Evolutionary conservation across 2,888 invertebrate genomes (phyloP), one percentile per base, ranked within the genome.

Genomic region (Strigamia transsilvanica): DNA sequence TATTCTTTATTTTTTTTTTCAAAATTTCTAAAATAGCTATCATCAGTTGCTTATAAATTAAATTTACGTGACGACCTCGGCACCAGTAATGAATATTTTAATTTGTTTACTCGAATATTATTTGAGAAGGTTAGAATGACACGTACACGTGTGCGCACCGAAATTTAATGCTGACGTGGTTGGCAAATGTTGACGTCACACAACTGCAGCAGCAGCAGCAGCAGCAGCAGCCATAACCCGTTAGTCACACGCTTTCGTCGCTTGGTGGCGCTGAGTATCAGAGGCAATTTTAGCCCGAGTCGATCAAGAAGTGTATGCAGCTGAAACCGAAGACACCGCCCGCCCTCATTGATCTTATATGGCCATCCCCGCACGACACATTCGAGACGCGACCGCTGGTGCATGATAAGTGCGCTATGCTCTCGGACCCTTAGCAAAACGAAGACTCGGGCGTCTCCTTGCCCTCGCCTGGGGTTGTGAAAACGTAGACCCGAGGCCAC

Each of bases 201-300:
- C 73, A 32, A 73, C 73, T 73, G 73, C 73, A 66, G 61, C 61
- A 61, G 15, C 42, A 61, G 61, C 61, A 66, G 23, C 66, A 27
- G 27, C 27, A 27, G 27, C 27, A 79, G 79, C 38, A 42, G 79
- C 38, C 79, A 79, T 79, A 79, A 79, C 79, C 79, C 79, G 41
- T 79, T 79, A 79, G 79, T 79, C 79, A 79, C 79, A 38, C 38
- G 79, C 79, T 79, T 79, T 79, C 79, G 42, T 79, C 79, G 79
- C 42, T 38, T 42, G 79, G 79, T 79, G 79, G 79, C 79, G 79
- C 79, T 79, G 79, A 38, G 21, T 79, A 79, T 42, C 79, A 79
- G 79, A 34, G 79, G 23, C 38, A 73, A 32, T 73, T 73, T 73
- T 27, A 73, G 32, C 73, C 73, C 73, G 73, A 73, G 73, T 73